These are phyloP conservation scores for Caenorhabditis sp. DNA, from an alignment of 2,888 invertebrate genomes.

Conservation along the genomic window DNA sequence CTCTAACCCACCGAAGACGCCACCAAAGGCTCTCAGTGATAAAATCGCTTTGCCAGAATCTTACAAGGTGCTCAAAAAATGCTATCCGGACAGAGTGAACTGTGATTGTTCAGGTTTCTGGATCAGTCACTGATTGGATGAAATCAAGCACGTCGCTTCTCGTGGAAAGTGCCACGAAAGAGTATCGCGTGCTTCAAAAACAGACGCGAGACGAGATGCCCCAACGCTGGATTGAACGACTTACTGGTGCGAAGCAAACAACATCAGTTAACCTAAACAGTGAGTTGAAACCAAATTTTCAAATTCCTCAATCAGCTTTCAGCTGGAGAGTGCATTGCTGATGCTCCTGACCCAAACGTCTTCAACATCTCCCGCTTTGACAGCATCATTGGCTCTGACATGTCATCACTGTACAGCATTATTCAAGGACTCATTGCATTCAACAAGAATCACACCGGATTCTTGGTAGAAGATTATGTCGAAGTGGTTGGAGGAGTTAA, in stretches of 20 bases:
- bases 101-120: slow-evolving; percentile 38
- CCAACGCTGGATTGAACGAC: slow-evolving; percentile 37
- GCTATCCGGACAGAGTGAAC: too few species aligned
- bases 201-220: not conserved
- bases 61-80: slow-evolving; percentile 17
- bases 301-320: slow-evolving; percentile 4
- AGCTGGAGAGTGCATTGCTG: slow-evolving; percentile 36
- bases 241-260: not conserved
- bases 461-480: not conserved
- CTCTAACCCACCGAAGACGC: slow-evolving; percentile 19
- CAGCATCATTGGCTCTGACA: slow-evolving; percentile 15
- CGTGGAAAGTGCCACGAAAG: slow-evolving; percentile 11
- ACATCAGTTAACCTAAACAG: slow-evolving; percentile 22
- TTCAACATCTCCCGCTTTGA: slow-evolving; percentile 13
- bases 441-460: slow-evolving; percentile 25
- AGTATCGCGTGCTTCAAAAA: slow-evolving; percentile 13
- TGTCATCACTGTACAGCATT: slow-evolving; percentile 15
- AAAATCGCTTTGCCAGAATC: slow-evolving; percentile 19
- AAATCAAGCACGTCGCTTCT: slow-evolving; percentile 13
- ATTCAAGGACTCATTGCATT: slow-evolving; percentile 26
- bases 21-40: slow-evolving; percentile 16
- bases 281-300: slow-evolving; percentile 2
- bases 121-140: slow-evolving; percentile 32
- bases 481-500: slow-evolving; percentile 48
- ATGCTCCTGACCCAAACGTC: slow-evolving; percentile 11